Base-by-base conservation (phyloP, 2,113 vertebrate species). In the Salvator merianae region DNA sequence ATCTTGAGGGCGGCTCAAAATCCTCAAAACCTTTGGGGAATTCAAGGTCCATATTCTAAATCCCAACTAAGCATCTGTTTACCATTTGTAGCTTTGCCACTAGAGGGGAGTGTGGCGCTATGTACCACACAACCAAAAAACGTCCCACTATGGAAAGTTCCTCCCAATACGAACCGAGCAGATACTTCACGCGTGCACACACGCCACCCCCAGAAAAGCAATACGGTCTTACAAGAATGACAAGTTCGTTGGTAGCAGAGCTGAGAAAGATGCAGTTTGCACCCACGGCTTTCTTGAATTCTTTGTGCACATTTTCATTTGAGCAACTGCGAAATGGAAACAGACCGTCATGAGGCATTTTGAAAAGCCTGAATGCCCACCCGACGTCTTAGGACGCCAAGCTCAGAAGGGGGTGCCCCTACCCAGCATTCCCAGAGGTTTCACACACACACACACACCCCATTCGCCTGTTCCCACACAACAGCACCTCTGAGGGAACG, bases 231-330 rank as follows among this genome's bases (percentile, higher is more conserved):
- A 98, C 98, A 96, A 98, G 95, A 81, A 98, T 96, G 38, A 98
- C 95, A 79, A 98, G 97, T 80, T 98, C 97, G 38, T 97, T 95
- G 91, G 95, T 94, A 68, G 95, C 95, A 83, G 95, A 89, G 87
- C 96, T 97, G 89, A 96, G 97, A 93, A 97, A 98, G 94, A 98
- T 97, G 94, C 97, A 97, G 94, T 97, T 97, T 2, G 98, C 97
- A 74, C 97, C 97, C 62, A 98, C 96, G 1, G 97, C 98, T 95
- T 98, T 98, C 94, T 98, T 97, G 94, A 98, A 98, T 88, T 98
- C 98, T 95, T 98, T 98, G 92, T 98, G 98, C 69, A 97, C 96
- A 38, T 95, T 96, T 89, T 97, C 97, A 28, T 96, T 98, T 85
- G 97, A 95, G 91, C 97, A 98, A 91, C 98, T 98, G 94, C 12